Evolutionary conservation across 2,113 vertebrate species (phyloP).

Genomic region (Polyodon spathula): DNA sequence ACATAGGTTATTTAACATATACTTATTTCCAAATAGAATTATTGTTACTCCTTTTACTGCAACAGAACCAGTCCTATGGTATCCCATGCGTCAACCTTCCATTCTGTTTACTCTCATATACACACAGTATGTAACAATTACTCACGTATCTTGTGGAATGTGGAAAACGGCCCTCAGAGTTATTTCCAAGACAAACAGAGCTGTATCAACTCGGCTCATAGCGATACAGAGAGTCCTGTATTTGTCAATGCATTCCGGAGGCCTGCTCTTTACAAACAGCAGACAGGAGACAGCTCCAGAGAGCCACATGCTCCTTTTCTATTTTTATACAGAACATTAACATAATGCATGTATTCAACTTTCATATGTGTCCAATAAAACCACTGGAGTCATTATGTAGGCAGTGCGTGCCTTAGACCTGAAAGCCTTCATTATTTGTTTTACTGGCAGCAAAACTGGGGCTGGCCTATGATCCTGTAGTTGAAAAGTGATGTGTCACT

Average conservation of each 20-base stretch:
- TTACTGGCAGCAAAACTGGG: background rate
- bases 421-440: background rate
- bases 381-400: background rate
- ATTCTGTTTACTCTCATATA: too few species aligned
- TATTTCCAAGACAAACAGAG: background rate
- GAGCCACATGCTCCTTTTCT: background rate
- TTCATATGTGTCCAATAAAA: background rate
- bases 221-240: background rate
- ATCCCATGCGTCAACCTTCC: too few species aligned
- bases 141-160: background rate
- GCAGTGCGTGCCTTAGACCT: background rate
- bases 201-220: too few species aligned
- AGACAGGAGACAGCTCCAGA: constrained; percentile 2
- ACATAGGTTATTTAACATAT: too few species aligned
- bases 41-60: too few species aligned
- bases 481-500: background rate
- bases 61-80: too few species aligned
- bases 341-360: constrained; percentile 1
- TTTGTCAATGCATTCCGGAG: background rate
- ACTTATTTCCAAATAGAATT: too few species aligned
- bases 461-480: background rate
- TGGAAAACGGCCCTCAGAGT: background rate
- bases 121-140: too few species aligned
- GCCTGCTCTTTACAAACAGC: background rate
- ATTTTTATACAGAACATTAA: constrained; percentile 3